Evolutionary conservation across 1,140 invertebrate species (phyloP), one percentile per base, ranked within the genome.

Genomic region (Cydia strobilella): DNA sequence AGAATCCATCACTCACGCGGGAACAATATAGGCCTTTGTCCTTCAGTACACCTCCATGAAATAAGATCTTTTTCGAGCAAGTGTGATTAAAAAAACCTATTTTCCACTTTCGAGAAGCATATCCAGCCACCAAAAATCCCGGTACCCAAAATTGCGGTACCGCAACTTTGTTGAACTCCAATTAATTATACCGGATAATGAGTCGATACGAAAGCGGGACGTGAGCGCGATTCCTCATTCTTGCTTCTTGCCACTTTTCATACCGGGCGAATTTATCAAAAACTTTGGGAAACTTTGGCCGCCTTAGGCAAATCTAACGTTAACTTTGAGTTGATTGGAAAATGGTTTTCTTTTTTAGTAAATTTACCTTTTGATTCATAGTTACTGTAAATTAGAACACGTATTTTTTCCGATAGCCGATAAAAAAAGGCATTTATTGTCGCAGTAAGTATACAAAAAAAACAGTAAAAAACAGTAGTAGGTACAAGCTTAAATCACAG

Each of bases 161-260:
- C 25, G 59, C 31, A 69, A 69, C 31, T 69, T 69, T 69, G 27
- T 31, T 35, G 35, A 69, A 69, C 65, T 69, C 65, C 65, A 69
- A 69, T 69, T 69, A 69, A 69, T 69, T 69, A 69, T 69, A 35
- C 27, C 65, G 65, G 65, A 69, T 69, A 69, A 69, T 69, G 65
- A 69, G 65, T n/a, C 65, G 65, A 69, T 69, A 69, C 65, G 27
- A 15, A 31, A 1, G 12, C 27, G 65, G 65, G 65, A 69, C 65
- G 65, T 69, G 62, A 63, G 25, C 12, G 65, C 65, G 65, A 69
- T 69, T 35, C 65, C 31, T 69, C 65, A 69, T 69, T 69, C 65
- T 45, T 45, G 42, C 42, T 20, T 54, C 51, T 66, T 66, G 63
- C 63, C 62, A 65, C 63, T 69, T 69, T 69, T 69, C 65, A 69